Evolutionary conservation across 2,888 invertebrate species (phyloP).

Genomic region (Nymphalis polychloros): DNA sequence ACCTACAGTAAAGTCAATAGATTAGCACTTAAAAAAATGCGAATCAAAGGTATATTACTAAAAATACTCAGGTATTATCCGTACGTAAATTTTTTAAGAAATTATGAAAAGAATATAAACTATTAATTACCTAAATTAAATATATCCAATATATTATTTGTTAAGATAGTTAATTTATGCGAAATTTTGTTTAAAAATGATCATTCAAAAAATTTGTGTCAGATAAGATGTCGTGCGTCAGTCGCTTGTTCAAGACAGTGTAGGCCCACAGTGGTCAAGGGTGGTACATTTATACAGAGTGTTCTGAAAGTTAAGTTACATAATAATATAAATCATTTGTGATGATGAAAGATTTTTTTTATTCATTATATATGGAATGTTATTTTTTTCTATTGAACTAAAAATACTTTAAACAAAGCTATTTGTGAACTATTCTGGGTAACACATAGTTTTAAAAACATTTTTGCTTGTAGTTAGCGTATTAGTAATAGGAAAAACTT

Average conservation of each 20-base stretch:
- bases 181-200: conserved; percentile 10
- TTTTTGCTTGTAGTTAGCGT: too few relatives aligned
- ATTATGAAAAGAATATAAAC: too few relatives aligned
- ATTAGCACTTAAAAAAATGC: too few relatives aligned
- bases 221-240: conserved; percentile 28
- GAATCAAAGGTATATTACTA: too few relatives aligned
- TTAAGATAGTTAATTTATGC: conserved; percentile 12
- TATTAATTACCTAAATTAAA: too few relatives aligned
- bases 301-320: conserved; percentile 29
- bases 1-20: too few relatives aligned
- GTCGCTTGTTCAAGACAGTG: conserved; percentile 14
- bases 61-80: too few relatives aligned
- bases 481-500: too few relatives aligned
- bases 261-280: conserved; percentile 39
- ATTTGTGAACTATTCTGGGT: neutral
- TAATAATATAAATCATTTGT: neutral
- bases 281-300: conserved; percentile 53
- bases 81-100: too few relatives aligned
- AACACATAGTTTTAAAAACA: too few relatives aligned
- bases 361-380: neutral
- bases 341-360: neutral
- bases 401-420: too few relatives aligned
- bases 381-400: too few relatives aligned
- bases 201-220: conserved; percentile 9
- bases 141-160: conserved; percentile 4